Evolutionary conservation across 1,140 invertebrate genomes (phyloP).

Genomic region (Eufriesea mexicana): DNA sequence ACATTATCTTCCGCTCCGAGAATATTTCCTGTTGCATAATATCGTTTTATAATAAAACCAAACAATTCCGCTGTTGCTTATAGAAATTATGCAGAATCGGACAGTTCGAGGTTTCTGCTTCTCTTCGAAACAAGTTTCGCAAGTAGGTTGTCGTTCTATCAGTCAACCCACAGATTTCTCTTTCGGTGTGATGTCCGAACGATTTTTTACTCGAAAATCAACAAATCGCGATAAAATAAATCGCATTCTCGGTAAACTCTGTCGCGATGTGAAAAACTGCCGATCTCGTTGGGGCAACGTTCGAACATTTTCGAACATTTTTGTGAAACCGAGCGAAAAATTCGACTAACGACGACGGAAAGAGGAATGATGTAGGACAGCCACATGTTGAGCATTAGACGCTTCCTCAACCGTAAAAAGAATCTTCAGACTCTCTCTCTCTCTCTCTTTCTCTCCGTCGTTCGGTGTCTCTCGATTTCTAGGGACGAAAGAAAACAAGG

Average conservation of each 20-base stretch:
- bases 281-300: background rate
- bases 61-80: background rate
- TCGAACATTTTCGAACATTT: background rate
- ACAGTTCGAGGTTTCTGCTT: too few relatives aligned
- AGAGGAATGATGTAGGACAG: background rate
- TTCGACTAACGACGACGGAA: background rate
- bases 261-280: background rate
- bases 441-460: too few relatives aligned
- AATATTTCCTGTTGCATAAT: background rate
- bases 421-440: too few relatives aligned
- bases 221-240: background rate
- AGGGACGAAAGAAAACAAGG: background rate
- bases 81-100: background rate
- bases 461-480: background rate
- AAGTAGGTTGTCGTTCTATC: background rate
- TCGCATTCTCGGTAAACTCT: too few relatives aligned
- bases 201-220: too few relatives aligned
- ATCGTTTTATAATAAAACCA: background rate
- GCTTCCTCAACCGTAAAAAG: background rate
- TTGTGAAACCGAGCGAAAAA: too few relatives aligned
- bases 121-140: background rate
- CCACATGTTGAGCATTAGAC: background rate
- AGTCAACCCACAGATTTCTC: background rate
- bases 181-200: background rate
- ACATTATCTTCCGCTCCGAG: background rate